These are phyloP conservation scores for Myopa tessellatipennis DNA, from an alignment of 2,888 invertebrate genomes.

Conservation along the genomic window DNA sequence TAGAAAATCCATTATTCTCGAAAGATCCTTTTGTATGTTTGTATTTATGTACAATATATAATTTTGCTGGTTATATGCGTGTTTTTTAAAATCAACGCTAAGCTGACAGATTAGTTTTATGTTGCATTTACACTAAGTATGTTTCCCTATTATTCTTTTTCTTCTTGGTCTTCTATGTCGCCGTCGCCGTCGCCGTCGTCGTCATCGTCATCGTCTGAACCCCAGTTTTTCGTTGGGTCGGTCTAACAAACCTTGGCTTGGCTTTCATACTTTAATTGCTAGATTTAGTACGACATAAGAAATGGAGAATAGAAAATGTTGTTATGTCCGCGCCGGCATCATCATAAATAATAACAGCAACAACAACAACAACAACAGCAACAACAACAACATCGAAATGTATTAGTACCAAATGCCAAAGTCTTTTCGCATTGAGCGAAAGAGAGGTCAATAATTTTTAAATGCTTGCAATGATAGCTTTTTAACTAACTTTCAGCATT, in stretches of 20 bases:
- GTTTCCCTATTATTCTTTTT: not conserved
- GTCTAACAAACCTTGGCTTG: not conserved
- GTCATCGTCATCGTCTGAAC: not conserved
- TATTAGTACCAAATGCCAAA: not conserved
- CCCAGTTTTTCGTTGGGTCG: not conserved
- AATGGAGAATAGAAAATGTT: conserved; percentile 11
- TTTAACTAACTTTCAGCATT: conserved; percentile 18
- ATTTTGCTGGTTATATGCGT: not conserved
- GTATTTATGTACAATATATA: no score
- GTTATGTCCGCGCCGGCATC: not conserved
- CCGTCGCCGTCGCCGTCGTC: not conserved
- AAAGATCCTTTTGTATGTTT: no score
- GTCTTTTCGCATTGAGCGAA: conserved; percentile 5
- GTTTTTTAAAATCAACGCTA: not conserved
- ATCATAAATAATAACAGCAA: no score
- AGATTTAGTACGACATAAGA: conserved; percentile 12
- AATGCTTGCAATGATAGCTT: conserved; percentile 12
- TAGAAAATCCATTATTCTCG: no score
- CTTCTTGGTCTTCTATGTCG: not conserved
- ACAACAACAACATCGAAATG: no score
- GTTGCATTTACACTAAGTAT: not conserved
- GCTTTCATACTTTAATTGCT: conserved; percentile 18
- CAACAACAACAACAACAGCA: no score
- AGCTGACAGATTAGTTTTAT: conserved; percentile 6
- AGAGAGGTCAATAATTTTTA: conserved; percentile 29